Evolutionary conservation across 2,113 vertebrate genomes (phyloP).

Genomic region (Pseudopodoces humilis): DNA sequence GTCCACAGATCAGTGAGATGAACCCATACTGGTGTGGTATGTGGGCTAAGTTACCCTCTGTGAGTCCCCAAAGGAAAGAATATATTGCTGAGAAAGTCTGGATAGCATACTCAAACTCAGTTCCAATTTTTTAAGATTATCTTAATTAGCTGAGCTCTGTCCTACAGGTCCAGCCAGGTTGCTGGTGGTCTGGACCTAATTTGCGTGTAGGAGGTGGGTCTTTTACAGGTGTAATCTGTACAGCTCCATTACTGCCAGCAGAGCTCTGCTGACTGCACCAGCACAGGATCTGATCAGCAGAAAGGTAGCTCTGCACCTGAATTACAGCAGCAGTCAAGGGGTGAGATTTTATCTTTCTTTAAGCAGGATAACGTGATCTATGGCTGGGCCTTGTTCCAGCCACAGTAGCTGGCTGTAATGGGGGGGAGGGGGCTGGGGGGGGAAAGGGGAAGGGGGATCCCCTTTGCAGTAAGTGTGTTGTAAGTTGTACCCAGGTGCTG

Average conservation of each 20-base stretch:
- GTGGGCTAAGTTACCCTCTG: background rate
- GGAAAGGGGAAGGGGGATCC: background rate
- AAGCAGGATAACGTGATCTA: background rate
- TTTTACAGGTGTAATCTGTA: background rate
- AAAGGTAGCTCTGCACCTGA: background rate
- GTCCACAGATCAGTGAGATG: background rate
- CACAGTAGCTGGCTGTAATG: background rate
- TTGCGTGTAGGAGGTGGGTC: background rate
- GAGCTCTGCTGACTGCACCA: background rate
- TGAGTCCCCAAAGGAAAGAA: background rate
- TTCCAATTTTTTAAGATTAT: background rate
- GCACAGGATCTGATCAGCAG: background rate
- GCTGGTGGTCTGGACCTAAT: background rate
- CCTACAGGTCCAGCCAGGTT: fast-evolving
- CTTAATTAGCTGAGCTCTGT: background rate
- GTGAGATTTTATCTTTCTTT: background rate
- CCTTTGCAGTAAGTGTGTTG: background rate
- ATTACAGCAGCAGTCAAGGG: background rate
- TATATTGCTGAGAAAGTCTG: background rate
- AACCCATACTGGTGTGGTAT: background rate
- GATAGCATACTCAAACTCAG: background rate
- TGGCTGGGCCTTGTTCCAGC: background rate
- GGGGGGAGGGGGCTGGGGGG: too few relatives aligned
- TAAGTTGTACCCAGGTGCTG: background rate
- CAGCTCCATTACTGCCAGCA: background rate